These are phyloP conservation scores for Ceratina australensis DNA, from an alignment of 1,140 invertebrate genomes.

Conservation along the genomic window DNA sequence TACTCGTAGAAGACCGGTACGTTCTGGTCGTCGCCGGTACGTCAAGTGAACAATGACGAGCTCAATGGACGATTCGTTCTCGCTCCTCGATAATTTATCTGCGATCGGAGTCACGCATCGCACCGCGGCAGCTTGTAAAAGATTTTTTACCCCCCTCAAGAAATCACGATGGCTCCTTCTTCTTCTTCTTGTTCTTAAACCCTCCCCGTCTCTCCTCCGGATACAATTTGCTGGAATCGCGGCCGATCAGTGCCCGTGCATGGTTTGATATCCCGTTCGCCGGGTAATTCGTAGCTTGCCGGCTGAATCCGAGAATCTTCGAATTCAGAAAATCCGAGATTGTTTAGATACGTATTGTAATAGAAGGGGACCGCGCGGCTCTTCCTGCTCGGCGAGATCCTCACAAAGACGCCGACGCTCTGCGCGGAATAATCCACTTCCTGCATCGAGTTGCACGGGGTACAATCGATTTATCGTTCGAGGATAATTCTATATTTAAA, in stretches of 20 bases:
- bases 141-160: neutral
- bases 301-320: constrained; percentile 22
- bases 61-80: constrained; percentile 25
- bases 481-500: too few species aligned
- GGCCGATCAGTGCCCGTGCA: neutral
- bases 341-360: constrained; percentile 36
- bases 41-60: constrained; percentile 25
- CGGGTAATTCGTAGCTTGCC: constrained; percentile 24
- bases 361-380: neutral
- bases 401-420: constrained; percentile 27
- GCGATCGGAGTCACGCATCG: constrained; percentile 27
- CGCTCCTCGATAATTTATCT: constrained; percentile 31
- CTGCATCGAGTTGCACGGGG: too few species aligned
- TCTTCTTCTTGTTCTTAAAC: too few species aligned
- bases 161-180: constrained; percentile 1
- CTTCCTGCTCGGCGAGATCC: neutral
- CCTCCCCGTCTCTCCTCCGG: constrained; percentile 10
- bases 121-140: constrained; percentile 6
- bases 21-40: constrained; percentile 13
- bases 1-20: neutral
- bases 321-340: constrained; percentile 31
- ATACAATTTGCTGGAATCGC: constrained; percentile 40
- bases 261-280: neutral
- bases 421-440: neutral
- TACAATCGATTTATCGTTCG: too few species aligned